A percentile compares a stretch with the other conserved stretches of the same genome.
These are phyloP conservation scores for Ophiodon elongatus DNA, from an alignment of 2,113 vertebrate species.

Conservation along the genomic window DNA sequence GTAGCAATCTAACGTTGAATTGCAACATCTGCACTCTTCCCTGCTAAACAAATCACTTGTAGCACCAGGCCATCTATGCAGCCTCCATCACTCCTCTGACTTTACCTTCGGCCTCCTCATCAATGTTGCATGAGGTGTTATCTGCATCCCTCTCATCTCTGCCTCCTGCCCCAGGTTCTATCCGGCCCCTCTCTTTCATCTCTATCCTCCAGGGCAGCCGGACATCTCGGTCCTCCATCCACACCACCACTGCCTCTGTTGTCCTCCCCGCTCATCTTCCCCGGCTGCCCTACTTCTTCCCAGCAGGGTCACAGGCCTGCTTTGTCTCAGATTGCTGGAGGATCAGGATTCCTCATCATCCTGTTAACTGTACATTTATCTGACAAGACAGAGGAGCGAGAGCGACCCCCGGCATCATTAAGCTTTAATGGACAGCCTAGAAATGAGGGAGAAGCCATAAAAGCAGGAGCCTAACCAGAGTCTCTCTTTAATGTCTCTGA, in stretches of 20 bases:
- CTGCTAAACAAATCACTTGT: constrained; percentile 55
- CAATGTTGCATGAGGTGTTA: constrained; percentile 75
- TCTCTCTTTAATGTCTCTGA: constrained; percentile 94
- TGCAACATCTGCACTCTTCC: constrained; percentile 39
- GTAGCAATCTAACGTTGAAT: constrained; percentile 18
- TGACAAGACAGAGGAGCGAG: constrained; percentile 94
- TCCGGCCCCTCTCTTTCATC: constrained; percentile 64
- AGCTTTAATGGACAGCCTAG: constrained; percentile 96
- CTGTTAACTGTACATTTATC: constrained; percentile 98
- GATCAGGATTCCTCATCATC: constrained; percentile 96
- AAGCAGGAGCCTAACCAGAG: constrained; percentile 87
- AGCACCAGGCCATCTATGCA: constrained; percentile 49
- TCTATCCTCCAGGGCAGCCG: constrained; percentile 54
- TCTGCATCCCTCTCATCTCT: constrained; percentile 71
- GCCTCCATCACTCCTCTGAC: constrained; percentile 44
- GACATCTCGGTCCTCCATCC: constrained; percentile 55
- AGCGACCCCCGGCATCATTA: constrained; percentile 93
- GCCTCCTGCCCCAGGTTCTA: constrained; percentile 56
- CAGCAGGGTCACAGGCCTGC: constrained; percentile 84
- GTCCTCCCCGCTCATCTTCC: constrained; percentile 68
- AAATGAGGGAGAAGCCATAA: constrained; percentile 88
- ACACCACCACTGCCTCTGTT: constrained; percentile 64
- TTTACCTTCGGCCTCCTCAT: constrained; percentile 68
- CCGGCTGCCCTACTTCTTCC: constrained; percentile 50
- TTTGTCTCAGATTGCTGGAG: constrained; percentile 81